These are phyloP conservation scores for Promerops cafer DNA, from an alignment of 2,113 vertebrate species.

Conservation along the genomic window DNA sequence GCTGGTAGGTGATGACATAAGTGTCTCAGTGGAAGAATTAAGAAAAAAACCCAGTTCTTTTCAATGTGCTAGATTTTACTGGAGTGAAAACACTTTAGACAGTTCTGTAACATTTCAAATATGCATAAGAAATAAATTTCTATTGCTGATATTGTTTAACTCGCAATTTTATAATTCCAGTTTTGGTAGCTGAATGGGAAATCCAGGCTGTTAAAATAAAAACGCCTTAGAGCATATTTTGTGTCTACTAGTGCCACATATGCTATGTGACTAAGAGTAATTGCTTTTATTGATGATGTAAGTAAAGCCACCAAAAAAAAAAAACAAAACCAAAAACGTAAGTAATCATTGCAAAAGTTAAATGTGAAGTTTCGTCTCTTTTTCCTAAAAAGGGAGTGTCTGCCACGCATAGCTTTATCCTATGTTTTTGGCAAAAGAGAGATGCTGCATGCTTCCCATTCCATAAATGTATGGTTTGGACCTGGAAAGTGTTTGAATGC, in stretches of 20 bases:
- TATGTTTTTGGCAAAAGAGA: neutral
- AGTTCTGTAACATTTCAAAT: neutral
- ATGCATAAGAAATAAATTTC: neutral
- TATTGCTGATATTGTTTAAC: neutral
- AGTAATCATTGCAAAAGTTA: neutral
- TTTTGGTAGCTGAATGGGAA: neutral
- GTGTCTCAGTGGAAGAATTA: neutral
- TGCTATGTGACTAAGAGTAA: neutral
- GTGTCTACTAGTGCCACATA: neutral
- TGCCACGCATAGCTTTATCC: neutral
- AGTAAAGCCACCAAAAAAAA: neutral
- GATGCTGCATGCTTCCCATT: neutral
- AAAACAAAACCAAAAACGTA: too few species aligned
- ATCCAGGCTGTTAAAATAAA: neutral
- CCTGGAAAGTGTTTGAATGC: neutral
- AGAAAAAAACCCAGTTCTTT: neutral
- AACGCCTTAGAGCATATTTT: neutral
- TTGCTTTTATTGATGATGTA: neutral
- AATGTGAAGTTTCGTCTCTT: neutral
- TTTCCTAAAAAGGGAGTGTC: neutral
- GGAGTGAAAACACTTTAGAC: neutral
- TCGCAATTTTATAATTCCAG: neutral
- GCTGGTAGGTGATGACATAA: neutral
- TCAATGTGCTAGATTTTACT: neutral
- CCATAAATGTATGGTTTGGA: neutral